phyloP scores from a whole-genome alignment of 2,797 vertebrate species.

The Cyclura pinguis region DNA sequence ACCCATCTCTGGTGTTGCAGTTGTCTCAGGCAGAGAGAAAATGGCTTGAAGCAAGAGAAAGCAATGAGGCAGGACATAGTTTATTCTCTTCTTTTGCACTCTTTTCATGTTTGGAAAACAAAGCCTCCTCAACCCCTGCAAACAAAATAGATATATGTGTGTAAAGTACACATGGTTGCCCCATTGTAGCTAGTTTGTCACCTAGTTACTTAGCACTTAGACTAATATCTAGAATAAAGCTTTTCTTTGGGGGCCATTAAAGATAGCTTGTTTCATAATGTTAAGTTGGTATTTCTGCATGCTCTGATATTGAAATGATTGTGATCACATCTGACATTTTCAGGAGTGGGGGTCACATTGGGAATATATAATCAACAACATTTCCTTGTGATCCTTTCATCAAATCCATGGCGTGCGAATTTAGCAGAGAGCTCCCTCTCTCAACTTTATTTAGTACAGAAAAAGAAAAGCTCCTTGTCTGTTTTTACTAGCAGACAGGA shows the following conservation, averaged over 20 bases:
- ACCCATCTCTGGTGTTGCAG: background rate
- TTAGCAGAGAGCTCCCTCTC: conserved; percentile 38
- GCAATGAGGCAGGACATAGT: background rate
- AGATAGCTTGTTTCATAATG: conserved; percentile 16
- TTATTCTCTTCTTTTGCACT: background rate
- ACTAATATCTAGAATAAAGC: background rate
- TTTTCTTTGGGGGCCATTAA: background rate
- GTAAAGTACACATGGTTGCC: background rate
- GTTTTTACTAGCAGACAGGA: conserved; percentile 42
- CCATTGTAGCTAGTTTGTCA: background rate
- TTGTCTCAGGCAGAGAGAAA: background rate
- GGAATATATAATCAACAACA: conserved; percentile 37
- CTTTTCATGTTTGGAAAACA: background rate
- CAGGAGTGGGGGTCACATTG: background rate
- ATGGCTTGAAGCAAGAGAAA: background rate
- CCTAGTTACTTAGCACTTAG: background rate
- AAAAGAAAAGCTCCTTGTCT: conserved; percentile 27
- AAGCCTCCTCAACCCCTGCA: background rate
- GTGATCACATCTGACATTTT: conserved; percentile 48
- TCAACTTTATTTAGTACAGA: conserved; percentile 47
- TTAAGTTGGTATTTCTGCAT: conserved; percentile 53
- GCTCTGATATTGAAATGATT: conserved; percentile 36
- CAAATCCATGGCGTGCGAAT: conserved; percentile 46
- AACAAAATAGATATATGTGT: background rate
- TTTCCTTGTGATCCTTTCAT: conserved; percentile 48